Conservation (phyloP, 2,888 invertebrate species). For the Hydraecia micacea region DNA sequence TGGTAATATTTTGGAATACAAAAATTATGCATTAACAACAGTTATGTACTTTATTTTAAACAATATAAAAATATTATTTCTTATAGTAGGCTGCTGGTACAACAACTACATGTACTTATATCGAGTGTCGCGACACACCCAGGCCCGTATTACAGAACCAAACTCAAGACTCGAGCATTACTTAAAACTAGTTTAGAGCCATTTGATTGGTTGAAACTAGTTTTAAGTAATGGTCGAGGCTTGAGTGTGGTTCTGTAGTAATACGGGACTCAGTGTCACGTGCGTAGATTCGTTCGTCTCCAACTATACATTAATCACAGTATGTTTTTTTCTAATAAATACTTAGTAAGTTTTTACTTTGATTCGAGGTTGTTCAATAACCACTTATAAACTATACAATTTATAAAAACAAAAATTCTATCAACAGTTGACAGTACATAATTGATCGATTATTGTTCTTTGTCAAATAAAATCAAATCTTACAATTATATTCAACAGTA, state of each 20-base stretch:
- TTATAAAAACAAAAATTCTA: constrained; percentile 83
- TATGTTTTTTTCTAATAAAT: constrained; percentile 84
- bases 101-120: constrained; percentile 72
- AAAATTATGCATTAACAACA: constrained; percentile 84
- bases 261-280: constrained; percentile 30
- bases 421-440: constrained; percentile 78
- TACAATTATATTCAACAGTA: constrained; percentile 82
- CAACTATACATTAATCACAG: constrained; percentile 82
- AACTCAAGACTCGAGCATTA: no score
- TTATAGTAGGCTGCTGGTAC: constrained; percentile 83
- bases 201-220: no score
- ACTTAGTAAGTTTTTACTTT: constrained; percentile 79
- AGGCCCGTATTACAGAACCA: no score
- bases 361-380: constrained; percentile 84
- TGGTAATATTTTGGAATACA: constrained; percentile 77
- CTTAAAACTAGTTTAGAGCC: no score
- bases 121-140: constrained; percentile 12
- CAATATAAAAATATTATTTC: constrained; percentile 89
- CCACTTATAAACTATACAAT: constrained; percentile 87
- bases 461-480: constrained; percentile 77
- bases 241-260: no score
- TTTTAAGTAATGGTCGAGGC: no score
- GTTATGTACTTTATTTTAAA: constrained; percentile 88
- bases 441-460: constrained; percentile 80
- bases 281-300: constrained; percentile 66